Evolutionary conservation across 2,888 invertebrate genomes (phyloP).

Genomic region (Epiperipatus broadwayi): DNA sequence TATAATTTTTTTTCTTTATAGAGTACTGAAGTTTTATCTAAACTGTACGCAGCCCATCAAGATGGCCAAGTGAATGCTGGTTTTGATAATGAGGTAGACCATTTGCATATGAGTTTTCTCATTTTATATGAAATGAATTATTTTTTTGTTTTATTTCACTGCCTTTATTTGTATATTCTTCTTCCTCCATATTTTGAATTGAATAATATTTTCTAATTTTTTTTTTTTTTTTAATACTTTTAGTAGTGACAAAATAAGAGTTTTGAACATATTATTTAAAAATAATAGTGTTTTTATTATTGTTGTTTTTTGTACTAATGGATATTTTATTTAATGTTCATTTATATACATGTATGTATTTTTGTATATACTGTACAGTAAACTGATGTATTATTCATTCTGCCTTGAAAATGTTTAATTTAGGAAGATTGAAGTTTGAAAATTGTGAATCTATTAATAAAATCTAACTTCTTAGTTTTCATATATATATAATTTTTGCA

Average conservation of each 20-base stretch:
- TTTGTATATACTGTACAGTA: too few relatives aligned
- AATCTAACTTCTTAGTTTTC: too few relatives aligned
- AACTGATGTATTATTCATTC: too few relatives aligned
- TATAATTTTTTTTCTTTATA: slow-evolving; percentile 16
- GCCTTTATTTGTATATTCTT: slow-evolving; percentile 7
- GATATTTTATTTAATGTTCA: too few relatives aligned
- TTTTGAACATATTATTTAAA: slow-evolving; percentile 4
- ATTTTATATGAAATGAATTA: slow-evolving; percentile 16
- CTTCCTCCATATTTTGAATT: slow-evolving; percentile 12
- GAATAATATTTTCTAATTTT: slow-evolving; percentile 10
- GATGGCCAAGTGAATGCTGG: slow-evolving; percentile 61
- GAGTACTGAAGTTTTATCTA: slow-evolving; percentile 63
- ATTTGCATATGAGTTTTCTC: not conserved
- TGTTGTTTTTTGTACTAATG: too few relatives aligned
- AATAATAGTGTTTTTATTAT: not conserved
- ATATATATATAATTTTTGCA: too few relatives aligned
- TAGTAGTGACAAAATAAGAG: not conserved
- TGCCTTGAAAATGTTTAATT: too few relatives aligned
- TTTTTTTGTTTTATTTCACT: slow-evolving; percentile 11
- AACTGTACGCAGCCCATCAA: slow-evolving; percentile 80
- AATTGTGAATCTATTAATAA: too few relatives aligned
- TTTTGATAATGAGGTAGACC: slow-evolving; percentile 56
- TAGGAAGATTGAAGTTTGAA: too few relatives aligned
- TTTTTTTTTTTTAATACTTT: slow-evolving; percentile 12
- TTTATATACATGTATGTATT: too few relatives aligned